Conservation (phyloP, 2,888 invertebrate species). For the Timema cristinae region DNA sequence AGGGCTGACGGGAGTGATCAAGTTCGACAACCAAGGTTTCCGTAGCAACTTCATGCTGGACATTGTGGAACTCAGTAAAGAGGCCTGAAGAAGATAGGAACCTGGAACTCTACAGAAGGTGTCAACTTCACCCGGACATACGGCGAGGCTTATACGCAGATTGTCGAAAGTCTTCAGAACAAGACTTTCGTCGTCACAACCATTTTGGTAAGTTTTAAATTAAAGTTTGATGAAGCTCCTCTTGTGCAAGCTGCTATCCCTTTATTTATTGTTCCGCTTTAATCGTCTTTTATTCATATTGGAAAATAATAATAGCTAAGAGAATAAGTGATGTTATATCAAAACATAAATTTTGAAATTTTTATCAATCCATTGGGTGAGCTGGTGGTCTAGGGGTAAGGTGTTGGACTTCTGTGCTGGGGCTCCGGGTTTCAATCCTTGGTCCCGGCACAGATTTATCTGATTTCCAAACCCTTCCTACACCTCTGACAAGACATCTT, state of each 20-base stretch:
- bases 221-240: no score
- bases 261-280: neutral
- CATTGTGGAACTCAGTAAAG: slow-evolving; percentile 82
- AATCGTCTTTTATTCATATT: neutral
- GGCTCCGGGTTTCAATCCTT: no score
- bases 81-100: slow-evolving; percentile 82
- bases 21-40: slow-evolving; percentile 92
- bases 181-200: slow-evolving; percentile 89
- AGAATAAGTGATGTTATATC: neutral
- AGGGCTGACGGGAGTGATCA: slow-evolving; percentile 88
- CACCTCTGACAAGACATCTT: no score
- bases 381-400: no score
- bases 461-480: no score
- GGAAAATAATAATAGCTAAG: neutral
- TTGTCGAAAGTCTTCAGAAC: slow-evolving; percentile 85
- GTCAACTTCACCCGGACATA: slow-evolving; percentile 84
- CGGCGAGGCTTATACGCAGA: slow-evolving; percentile 80
- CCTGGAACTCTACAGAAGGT: slow-evolving; percentile 84
- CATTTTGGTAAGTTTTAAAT: slow-evolving; percentile 67
- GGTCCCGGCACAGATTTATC: no score
- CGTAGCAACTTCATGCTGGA: slow-evolving; percentile 88
- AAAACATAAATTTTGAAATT: neutral
- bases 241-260: neutral
- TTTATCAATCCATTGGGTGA: no score
- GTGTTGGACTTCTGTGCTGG: no score